Evolutionary conservation across 2,888 invertebrate genomes (phyloP).

Genomic region (Cosmia trapezina): DNA sequence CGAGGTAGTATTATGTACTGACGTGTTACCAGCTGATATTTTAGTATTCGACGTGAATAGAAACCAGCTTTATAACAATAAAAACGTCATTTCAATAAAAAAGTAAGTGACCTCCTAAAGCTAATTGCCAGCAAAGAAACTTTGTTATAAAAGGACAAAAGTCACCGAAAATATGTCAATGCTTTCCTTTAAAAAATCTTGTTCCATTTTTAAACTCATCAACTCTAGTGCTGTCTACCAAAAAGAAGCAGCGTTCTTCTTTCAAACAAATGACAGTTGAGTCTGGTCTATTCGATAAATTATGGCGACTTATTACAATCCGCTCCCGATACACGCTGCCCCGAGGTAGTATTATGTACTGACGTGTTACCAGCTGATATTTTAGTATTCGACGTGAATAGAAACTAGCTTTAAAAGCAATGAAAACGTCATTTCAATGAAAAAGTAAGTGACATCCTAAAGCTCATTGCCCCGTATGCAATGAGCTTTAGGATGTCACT

Average conservation of each 20-base stretch:
- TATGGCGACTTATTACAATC: slow-evolving; percentile 88
- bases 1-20: slow-evolving; percentile 79
- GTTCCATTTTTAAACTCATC: too few species aligned
- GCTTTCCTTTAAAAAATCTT: too few species aligned
- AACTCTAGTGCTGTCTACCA: too few species aligned
- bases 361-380: slow-evolving; percentile 58
- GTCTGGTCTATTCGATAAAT: too few species aligned
- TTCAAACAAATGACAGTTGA: too few species aligned
- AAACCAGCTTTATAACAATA: not conserved
- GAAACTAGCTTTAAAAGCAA: not conserved
- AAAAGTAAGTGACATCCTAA: not conserved
- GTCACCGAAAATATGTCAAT: too few species aligned
- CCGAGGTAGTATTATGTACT: slow-evolving; percentile 79
- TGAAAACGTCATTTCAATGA: not conserved
- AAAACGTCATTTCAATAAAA: not conserved
- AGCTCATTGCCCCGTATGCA: slow-evolving; percentile 12
- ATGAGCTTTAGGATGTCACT: too few species aligned
- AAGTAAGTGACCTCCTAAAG: not conserved
- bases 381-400: slow-evolving; percentile 31
- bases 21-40: slow-evolving; percentile 58
- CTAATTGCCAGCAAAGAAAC: not conserved
- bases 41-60: slow-evolving; percentile 25
- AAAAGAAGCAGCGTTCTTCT: too few species aligned
- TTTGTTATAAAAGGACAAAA: too few species aligned
- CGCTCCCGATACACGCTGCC: slow-evolving; percentile 84